Percentiles rank a stretch among this genome's conserved stretches.
phyloP scores from a whole-genome alignment of 2,113 vertebrate species.

The Peromyscus leucopus region DNA sequence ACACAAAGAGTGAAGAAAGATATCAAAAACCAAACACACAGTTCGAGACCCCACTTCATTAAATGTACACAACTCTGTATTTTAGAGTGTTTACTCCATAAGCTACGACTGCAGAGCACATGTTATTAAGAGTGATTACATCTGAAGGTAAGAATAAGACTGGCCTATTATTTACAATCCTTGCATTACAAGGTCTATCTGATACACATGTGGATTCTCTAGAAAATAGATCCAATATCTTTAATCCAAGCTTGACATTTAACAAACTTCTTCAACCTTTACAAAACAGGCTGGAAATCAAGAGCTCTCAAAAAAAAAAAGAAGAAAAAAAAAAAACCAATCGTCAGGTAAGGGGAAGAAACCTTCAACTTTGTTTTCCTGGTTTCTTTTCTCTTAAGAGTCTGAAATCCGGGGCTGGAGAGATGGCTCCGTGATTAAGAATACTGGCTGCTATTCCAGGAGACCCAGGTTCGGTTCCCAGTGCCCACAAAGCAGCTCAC shows the following conservation, averaged over 20 bases:
- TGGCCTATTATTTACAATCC: conserved; percentile 28
- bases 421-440: no score
- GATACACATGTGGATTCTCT: conserved; percentile 21
- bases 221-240: conserved; percentile 20
- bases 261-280: background rate
- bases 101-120: background rate
- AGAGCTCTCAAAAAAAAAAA: background rate
- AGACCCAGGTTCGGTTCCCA: no score
- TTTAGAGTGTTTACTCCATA: conserved; percentile 26
- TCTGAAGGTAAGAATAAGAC: background rate
- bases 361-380: conserved; percentile 22
- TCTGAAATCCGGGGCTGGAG: conserved; percentile 16
- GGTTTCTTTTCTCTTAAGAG: conserved; percentile 57
- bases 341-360: background rate
- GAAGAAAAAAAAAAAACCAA: no score
- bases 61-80: background rate
- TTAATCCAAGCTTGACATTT: conserved; percentile 32
- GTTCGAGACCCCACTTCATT: background rate
- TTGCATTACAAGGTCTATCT: conserved; percentile 14
- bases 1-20: conserved; percentile 27
- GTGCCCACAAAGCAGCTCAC: no score
- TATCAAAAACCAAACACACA: background rate
- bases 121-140: background rate
- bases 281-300: background rate
- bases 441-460: no score